Percentiles rank a stretch among this genome's conserved stretches.
phyloP scores from a whole-genome alignment of 1,140 invertebrate genomes.

The Sarcophaga peregrina region DNA sequence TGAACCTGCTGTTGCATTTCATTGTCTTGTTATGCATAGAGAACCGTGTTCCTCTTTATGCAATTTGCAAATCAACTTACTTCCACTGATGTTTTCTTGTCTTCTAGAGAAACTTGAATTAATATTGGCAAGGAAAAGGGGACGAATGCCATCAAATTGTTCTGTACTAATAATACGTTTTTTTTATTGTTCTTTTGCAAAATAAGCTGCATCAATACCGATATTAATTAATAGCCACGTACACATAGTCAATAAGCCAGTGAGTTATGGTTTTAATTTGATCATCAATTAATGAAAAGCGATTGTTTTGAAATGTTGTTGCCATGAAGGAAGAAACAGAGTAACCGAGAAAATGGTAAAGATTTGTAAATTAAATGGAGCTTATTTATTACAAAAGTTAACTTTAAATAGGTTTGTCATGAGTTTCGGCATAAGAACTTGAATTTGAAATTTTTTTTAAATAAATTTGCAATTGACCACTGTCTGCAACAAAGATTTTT shows the following conservation, averaged over 20 bases:
- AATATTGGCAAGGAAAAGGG: background rate
- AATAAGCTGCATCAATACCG: background rate
- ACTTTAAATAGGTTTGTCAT: too few relatives aligned
- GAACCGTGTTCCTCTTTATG: background rate
- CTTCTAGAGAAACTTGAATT: background rate
- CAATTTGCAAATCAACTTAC: background rate
- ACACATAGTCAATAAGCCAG: background rate
- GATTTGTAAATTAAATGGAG: background rate
- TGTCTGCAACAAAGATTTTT: too few relatives aligned
- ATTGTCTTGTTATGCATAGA: slow-evolving; percentile 27
- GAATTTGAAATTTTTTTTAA: too few relatives aligned
- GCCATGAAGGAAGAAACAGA: background rate
- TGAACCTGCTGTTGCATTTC: slow-evolving; percentile 33
- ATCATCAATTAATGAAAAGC: background rate
- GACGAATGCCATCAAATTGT: background rate
- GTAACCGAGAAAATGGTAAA: background rate
- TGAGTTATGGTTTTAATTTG: background rate
- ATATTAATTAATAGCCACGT: slow-evolving; percentile 24
- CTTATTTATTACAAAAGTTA: too few relatives aligned
- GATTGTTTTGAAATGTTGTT: background rate
- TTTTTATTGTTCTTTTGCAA: background rate
- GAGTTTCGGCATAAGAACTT: too few relatives aligned
- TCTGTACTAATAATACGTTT: slow-evolving; percentile 5
- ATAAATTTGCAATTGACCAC: too few relatives aligned
- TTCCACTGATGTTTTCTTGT: background rate